phyloP scores from a whole-genome alignment of 2,888 invertebrate species.

The Stenotaenia linearis region DNA sequence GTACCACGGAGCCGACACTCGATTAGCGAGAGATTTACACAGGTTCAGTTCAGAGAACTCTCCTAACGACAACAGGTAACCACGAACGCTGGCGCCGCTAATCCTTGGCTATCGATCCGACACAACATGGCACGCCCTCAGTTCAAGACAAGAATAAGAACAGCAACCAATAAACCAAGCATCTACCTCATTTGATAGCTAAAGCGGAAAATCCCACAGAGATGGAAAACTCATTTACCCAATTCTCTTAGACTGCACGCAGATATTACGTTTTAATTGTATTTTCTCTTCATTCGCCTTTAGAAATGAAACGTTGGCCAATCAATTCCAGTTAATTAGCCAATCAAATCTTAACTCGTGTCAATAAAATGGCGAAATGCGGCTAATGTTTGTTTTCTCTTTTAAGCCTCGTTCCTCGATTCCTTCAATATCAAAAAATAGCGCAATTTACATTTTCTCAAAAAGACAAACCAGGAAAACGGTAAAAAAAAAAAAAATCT shows the following conservation, averaged over 20 bases:
- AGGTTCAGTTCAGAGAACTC: constrained; percentile 17
- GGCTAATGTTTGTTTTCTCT: too few species aligned
- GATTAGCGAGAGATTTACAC: constrained; percentile 23
- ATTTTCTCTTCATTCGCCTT: background rate
- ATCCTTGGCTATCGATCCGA: background rate
- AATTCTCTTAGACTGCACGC: background rate
- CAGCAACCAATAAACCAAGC: background rate
- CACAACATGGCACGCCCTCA: background rate
- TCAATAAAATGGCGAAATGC: too few species aligned
- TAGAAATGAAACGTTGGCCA: background rate
- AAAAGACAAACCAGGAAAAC: too few species aligned
- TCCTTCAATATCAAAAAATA: too few species aligned
- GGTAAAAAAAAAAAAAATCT: too few species aligned
- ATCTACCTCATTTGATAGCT: background rate
- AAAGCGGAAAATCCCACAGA: background rate
- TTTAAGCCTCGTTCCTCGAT: too few species aligned
- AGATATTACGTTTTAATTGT: background rate
- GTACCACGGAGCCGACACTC: background rate
- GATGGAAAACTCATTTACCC: background rate
- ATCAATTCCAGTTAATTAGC: background rate
- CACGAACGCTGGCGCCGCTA: background rate
- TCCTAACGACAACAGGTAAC: background rate
- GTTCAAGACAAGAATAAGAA: background rate
- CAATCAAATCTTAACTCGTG: too few species aligned
- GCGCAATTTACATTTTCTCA: too few species aligned